Evolutionary conservation across 2,888 invertebrate genomes (phyloP).

Genomic region (Clusia tigrina): DNA sequence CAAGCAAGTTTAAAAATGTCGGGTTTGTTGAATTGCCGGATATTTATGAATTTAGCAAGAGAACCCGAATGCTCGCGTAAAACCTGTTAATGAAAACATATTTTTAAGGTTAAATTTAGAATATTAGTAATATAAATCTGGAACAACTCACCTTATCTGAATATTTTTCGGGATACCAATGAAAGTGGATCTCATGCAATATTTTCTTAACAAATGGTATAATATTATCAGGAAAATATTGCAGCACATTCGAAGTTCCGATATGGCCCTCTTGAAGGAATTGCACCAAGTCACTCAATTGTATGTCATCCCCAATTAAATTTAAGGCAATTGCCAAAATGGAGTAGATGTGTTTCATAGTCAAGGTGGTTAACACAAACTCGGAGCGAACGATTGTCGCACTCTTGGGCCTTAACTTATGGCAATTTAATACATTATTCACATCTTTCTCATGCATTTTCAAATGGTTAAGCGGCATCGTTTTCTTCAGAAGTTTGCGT

Average conservation of each 20-base stretch:
- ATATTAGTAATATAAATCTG: no score
- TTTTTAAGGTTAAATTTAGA: no score
- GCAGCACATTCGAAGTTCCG: constrained; percentile 64
- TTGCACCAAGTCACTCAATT: constrained; percentile 73
- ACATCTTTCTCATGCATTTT: constrained; percentile 62
- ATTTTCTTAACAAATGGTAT: constrained; percentile 44
- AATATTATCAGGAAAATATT: constrained; percentile 69
- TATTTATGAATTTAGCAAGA: constrained; percentile 49
- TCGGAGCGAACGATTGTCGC: no score
- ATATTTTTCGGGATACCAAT: constrained; percentile 42
- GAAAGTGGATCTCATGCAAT: constrained; percentile 44
- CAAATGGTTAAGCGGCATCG: constrained; percentile 62
- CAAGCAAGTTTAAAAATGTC: constrained; percentile 66
- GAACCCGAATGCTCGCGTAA: constrained; percentile 42
- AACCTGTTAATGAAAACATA: constrained; percentile 31
- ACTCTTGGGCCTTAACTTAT: constrained; percentile 47
- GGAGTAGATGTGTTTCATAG: constrained; percentile 59
- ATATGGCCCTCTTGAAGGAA: constrained; percentile 70
- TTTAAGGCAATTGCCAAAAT: constrained; percentile 74
- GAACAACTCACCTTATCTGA: constrained; percentile 44
- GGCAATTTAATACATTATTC: constrained; percentile 61
- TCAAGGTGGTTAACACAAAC: no score
- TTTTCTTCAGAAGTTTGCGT: constrained; percentile 55
- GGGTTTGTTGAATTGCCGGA: constrained; percentile 64
- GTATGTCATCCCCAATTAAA: constrained; percentile 72